A percentile compares a stretch with the other conserved stretches of the same genome.
phyloP scores from a whole-genome alignment of 2,797 vertebrate species.

The Gymnopithys bicolor region DNA sequence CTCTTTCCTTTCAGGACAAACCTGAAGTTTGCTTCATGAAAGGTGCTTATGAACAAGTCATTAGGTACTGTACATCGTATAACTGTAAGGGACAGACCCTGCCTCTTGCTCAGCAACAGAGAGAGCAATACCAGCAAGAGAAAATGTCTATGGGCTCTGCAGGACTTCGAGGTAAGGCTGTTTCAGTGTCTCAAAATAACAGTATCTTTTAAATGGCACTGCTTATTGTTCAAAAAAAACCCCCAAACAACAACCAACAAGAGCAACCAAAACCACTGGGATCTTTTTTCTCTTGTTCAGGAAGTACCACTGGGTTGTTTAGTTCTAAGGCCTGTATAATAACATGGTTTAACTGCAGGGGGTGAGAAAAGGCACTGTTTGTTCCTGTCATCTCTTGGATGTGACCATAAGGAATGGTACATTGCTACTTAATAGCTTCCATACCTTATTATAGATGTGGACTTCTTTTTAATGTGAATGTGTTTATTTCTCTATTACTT shows the following conservation, averaged over 20 bases:
- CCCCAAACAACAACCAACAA: neutral
- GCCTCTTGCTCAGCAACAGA: slow-evolving; percentile 87
- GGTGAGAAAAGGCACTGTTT: neutral
- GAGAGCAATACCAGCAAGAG: slow-evolving; percentile 93
- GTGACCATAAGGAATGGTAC: neutral
- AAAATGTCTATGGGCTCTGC: slow-evolving; percentile 92
- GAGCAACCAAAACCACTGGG: neutral
- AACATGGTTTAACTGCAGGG: neutral
- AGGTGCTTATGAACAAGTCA: slow-evolving; percentile 94
- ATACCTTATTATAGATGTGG: neutral
- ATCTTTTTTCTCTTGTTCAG: neutral
- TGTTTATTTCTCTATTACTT: neutral
- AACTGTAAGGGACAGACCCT: slow-evolving; percentile 84
- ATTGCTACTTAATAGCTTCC: neutral
- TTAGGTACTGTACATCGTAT: slow-evolving; percentile 89
- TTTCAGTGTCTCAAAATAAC: neutral
- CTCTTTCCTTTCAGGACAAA: slow-evolving; percentile 82
- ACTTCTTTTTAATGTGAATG: neutral
- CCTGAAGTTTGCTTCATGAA: slow-evolving; percentile 91
- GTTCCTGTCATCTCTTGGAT: neutral
- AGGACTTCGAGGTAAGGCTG: slow-evolving; percentile 89
- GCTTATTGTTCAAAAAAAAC: neutral
- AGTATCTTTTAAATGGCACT: neutral
- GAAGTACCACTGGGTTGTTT: neutral
- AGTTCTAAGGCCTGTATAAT: neutral